Evolutionary conservation across 37 sponge, comb jelly and placozoan species (phyloP), one percentile per base, ranked within the genome.

Genomic region (Petrosia ficiformis): DNA sequence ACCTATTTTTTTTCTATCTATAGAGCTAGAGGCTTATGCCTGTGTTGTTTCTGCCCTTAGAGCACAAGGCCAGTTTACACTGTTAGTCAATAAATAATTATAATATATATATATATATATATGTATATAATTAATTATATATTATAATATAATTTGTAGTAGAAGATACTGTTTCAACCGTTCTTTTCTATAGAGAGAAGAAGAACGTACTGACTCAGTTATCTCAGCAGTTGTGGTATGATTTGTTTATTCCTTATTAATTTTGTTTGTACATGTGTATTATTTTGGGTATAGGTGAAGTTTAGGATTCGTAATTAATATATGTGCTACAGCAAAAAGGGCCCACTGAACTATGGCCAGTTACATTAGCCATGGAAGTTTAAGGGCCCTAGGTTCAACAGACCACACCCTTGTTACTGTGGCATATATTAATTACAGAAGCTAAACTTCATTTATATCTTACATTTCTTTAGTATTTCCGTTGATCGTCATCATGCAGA

Each of bases 401-500:
- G n/a, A n/a, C n/a, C n/a, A n/a, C n/a, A n/a, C n/a, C n/a, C n/a
- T n/a, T n/a, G n/a, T n/a, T n/a, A n/a, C n/a, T n/a, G n/a, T n/a
- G n/a, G n/a, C n/a, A n/a, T n/a, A 6, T 33, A 16, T 3, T 33
- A 4, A 59, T 6, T 34, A 39, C 39, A 14, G 44, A 32, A 35
- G 34, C 6, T 79, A 34, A 2, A 37, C 41, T 14, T 0, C 28
- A 41, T 64, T 32, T 61, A 35, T 39, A 37, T 73, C 21, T 35
- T 61, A 38, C 37, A 64, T 52, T 33, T 3, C 42, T 54, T 26
- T 68, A 90, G 90, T 34, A 73, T 94, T 34, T 90, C 95, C 14
- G 25, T 75, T 43, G 95, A 90, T 58, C 65, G 95, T 19, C 90
- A 94, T 65, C 77, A 83, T 57, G 95, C 90, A 5, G 95, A 94